Evolutionary conservation across 2,113 vertebrate genomes (phyloP), one percentile per base, ranked within the genome.

Genomic region (Emydocephalus ijimae): DNA sequence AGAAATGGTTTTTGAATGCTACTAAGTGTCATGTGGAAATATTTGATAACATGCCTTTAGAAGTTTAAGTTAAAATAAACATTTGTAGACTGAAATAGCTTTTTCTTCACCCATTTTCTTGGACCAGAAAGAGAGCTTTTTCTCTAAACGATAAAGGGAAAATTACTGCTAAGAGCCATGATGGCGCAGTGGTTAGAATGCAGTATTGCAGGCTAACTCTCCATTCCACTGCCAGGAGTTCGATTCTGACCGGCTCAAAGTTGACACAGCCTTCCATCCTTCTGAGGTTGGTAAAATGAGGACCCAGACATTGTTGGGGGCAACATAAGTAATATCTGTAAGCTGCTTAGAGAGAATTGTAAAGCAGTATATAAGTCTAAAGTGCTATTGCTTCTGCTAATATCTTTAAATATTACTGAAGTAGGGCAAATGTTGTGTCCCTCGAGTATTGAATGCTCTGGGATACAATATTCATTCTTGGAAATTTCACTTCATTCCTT

Each of bases 81-180:
- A 74, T 14, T 43, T 85, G 10, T n/a, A 24, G 91, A 7, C 43
- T 88, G 12, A 20, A 92, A 11, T 88, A 81, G 85, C 23, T 55
- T 6, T 8, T 0, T 74, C 1, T 4, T 0, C 2, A 0, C 88
- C 21, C 2, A 4, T 5, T 24, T 81, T 2, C 94, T 20, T 85
- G 54, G n/a, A 11, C 34, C 1, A 69, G 12, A n/a, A 69, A 21
- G 26, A 48, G 61, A 85, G 64, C 23, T 48, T n/a, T 43, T 43
- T 86, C 10, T 18, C 61, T 81, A 18, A 48, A 43, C 1, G 10
- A 20, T 92, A 18, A 54, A 88, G 12, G n/a, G n/a, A 57, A 56
- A 29, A 14, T 4, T 89, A 11, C 15, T 87, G 45, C 9, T 87
- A 57, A 24, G 64, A 69, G 61, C 4, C 61, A 64, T 64, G 26